Evolutionary conservation across 64 coral and sea anemone genomes (phyloP).

Genomic region (Montipora foliosa): DNA sequence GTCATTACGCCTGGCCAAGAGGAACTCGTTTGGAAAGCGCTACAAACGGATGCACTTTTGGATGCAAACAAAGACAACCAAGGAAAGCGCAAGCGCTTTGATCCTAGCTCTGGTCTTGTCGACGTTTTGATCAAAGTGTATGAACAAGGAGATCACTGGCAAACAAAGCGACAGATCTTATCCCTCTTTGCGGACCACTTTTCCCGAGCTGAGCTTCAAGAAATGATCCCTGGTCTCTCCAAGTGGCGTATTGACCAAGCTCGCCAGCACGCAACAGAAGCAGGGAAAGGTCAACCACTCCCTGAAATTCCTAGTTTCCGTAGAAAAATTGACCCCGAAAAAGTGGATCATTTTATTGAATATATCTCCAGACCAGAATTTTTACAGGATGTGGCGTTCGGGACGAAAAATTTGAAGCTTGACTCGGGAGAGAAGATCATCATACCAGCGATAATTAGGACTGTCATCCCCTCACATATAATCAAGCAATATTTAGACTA

Average conservation of each 20-base stretch:
- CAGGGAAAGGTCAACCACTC: constrained; percentile 23
- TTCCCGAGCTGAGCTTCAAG: background rate
- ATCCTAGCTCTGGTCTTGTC: constrained; percentile 29
- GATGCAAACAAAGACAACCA: background rate
- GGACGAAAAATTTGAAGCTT: constrained; percentile 44
- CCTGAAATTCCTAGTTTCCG: constrained; percentile 13
- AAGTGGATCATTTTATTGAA: constrained; percentile 41
- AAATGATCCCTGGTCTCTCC: constrained; percentile 36
- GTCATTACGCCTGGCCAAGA: constrained; percentile 43
- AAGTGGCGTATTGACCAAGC: constrained; percentile 56
- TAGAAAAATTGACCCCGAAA: background rate
- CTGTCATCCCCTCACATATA: constrained; percentile 61
- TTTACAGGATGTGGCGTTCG: constrained; percentile 47
- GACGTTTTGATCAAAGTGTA: too few species aligned
- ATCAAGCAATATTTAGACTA: constrained; percentile 60
- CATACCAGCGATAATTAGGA: constrained; percentile 65
- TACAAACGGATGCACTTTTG: constrained; percentile 9
- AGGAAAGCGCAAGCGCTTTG: constrained; percentile 32
- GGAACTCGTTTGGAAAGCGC: background rate
- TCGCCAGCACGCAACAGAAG: constrained; percentile 36
- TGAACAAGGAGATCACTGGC: too few species aligned
- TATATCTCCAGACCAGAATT: constrained; percentile 30
- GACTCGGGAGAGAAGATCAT: constrained; percentile 39
- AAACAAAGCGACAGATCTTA: too few species aligned
- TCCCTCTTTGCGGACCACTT: constrained; percentile 39